Evolutionary conservation across 2,888 invertebrate species (phyloP).

Genomic region (Trissonchulus latispiculum): DNA sequence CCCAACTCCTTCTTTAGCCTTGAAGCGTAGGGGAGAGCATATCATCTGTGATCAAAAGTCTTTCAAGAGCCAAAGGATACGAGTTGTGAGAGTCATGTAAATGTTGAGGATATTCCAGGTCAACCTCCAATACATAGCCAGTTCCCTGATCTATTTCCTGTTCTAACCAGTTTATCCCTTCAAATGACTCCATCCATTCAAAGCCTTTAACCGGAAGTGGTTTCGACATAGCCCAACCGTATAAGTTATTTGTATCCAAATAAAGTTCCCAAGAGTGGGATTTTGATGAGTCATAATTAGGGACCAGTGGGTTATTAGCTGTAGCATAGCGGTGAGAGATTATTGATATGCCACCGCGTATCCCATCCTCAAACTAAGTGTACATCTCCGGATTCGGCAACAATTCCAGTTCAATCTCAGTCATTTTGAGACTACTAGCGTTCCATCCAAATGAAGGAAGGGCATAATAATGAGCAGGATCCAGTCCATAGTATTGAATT

Average conservation of each 20-base stretch:
- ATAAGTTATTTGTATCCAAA: not conserved
- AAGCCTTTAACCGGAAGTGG: not conserved
- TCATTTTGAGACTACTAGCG: not conserved
- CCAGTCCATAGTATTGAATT: not conserved
- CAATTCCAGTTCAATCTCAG: not conserved
- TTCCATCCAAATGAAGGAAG: slow-evolving; percentile 6
- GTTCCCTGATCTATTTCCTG: slow-evolving; percentile 19
- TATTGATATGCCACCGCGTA: not conserved
- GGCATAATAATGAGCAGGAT: not conserved
- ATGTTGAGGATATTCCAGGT: slow-evolving; percentile 41
- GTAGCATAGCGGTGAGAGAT: slow-evolving; percentile 9
- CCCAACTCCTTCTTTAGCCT: no score
- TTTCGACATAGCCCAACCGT: not conserved
- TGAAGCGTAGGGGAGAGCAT: not conserved
- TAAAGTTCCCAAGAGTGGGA: not conserved
- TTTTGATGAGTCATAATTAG: not conserved
- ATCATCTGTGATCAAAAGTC: not conserved
- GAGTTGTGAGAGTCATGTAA: slow-evolving; percentile 38
- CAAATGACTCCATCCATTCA: not conserved
- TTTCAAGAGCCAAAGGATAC: slow-evolving; percentile 28
- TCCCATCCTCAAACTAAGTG: not conserved
- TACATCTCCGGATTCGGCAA: not conserved
- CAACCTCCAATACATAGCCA: slow-evolving; percentile 44
- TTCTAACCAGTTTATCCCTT: not conserved
- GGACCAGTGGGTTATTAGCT: not conserved